phyloP scores from a whole-genome alignment of 1,140 invertebrate genomes.

The Microvelia longipes region DNA sequence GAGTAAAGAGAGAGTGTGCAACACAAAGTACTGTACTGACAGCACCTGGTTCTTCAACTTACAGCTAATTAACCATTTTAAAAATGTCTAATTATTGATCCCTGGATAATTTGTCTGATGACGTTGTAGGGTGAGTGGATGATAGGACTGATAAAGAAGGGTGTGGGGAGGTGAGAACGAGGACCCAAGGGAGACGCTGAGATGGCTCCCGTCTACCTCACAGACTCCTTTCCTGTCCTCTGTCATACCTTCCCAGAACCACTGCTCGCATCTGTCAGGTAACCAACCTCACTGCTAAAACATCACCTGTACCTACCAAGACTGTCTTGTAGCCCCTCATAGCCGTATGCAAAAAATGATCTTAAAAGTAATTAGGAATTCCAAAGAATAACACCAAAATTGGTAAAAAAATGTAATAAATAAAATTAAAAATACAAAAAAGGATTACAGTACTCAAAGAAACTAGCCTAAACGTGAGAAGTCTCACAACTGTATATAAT shows the following conservation, averaged over 20 bases:
- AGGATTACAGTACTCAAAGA: too few species aligned
- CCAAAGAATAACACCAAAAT: too few species aligned
- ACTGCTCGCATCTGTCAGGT: slow-evolving; percentile 74
- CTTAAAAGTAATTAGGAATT: slow-evolving; percentile 10
- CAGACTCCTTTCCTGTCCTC: slow-evolving; percentile 80
- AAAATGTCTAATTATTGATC: too few species aligned
- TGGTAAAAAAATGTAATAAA: too few species aligned
- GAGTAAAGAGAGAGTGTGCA: too few species aligned
- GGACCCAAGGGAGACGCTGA: slow-evolving; percentile 88
- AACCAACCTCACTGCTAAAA: slow-evolving; percentile 11
- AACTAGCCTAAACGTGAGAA: too few species aligned
- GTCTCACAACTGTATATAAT: too few species aligned
- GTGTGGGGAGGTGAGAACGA: slow-evolving; percentile 38
- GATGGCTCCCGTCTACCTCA: slow-evolving; percentile 83
- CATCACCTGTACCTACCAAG: background rate
- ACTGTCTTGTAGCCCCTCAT: background rate
- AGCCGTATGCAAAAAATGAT: background rate
- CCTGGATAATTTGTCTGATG: too few species aligned
- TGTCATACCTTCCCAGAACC: slow-evolving; percentile 88
- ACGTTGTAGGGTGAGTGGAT: slow-evolving; percentile 79
- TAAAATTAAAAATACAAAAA: too few species aligned
- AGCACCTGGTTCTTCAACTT: too few species aligned
- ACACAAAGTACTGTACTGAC: too few species aligned
- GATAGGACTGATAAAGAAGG: slow-evolving; percentile 47
- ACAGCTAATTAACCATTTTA: too few species aligned